A percentile compares a stretch with the other conserved stretches of the same genome.
Conservation (phyloP, 1,140 invertebrate genomes). For the Cydia splendana region DNA sequence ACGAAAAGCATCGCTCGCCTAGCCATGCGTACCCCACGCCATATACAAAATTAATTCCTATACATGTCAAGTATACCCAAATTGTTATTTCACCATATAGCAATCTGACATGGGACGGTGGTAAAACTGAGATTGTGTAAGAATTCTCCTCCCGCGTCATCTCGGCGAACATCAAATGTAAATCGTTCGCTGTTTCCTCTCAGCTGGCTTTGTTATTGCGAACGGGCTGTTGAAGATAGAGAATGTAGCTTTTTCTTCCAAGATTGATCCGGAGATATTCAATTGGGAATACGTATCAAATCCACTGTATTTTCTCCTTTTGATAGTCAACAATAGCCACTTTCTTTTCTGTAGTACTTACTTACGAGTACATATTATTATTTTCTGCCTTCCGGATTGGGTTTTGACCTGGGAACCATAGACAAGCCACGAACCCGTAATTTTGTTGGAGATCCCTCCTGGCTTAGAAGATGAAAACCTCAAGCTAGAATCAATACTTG, state of each 20-base stretch:
- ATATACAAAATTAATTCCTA: neutral
- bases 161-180: conserved; percentile 24
- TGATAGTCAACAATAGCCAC: neutral
- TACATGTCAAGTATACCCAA: neutral
- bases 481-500: too few species aligned
- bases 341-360: neutral
- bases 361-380: too few species aligned
- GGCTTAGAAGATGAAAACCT: too few species aligned
- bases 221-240: conserved; percentile 2
- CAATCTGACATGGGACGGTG: conserved; percentile 2
- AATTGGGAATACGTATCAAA: neutral
- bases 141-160: conserved; percentile 8
- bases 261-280: conserved; percentile 10
- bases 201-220: conserved; percentile 16
- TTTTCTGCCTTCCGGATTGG: too few species aligned
- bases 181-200: conserved; percentile 21
- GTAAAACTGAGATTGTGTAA: conserved; percentile 16
- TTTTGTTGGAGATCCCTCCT: too few species aligned
- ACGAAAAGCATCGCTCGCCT: too few species aligned
- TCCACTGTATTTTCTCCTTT: neutral
- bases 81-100: conserved; percentile 24
- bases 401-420: too few species aligned
- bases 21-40: too few species aligned
- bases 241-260: conserved; percentile 5
- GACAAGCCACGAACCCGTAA: too few species aligned